Percentiles rank a stretch among this genome's conserved stretches.
Conservation (phyloP, 2,113 vertebrate genomes). For the Pelvicachromis taeniatus region DNA sequence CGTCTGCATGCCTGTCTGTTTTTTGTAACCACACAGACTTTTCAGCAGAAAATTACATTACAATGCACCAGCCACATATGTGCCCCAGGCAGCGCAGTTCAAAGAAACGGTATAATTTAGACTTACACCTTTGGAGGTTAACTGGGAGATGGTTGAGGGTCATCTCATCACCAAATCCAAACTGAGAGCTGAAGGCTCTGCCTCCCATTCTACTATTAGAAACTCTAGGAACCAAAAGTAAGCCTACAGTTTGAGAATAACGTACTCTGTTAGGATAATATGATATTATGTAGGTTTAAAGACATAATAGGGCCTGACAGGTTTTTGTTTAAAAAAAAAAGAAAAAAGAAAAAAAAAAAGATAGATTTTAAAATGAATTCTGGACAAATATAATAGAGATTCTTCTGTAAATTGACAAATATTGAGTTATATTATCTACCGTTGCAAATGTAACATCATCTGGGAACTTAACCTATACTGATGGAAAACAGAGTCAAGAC, state of each 20-base stretch:
- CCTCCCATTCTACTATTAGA: background rate
- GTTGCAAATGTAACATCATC: background rate
- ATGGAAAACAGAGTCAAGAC: background rate
- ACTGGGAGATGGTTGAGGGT: background rate
- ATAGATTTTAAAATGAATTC: rapidly evolving
- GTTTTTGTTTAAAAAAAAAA: background rate
- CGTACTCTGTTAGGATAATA: background rate
- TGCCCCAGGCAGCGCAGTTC: too few relatives aligned
- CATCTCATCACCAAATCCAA: background rate
- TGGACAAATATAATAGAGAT: background rate
- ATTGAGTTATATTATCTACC: background rate
- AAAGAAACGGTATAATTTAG: background rate
- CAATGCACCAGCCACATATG: too few relatives aligned
- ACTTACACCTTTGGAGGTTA: background rate
- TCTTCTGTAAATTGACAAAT: background rate
- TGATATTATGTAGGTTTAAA: background rate
- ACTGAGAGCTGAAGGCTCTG: background rate
- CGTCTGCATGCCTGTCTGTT: too few relatives aligned
- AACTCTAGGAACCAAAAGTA: background rate
- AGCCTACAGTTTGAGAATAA: background rate
- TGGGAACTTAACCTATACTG: background rate
- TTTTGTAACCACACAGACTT: too few relatives aligned
- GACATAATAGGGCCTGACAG: background rate
- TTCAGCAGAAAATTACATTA: too few relatives aligned
- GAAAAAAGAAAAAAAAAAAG: background rate